A percentile compares a stretch with the other conserved stretches of the same genome.
Conservation (phyloP, 2,888 invertebrate species). For the Trachelus iudaicus region DNA sequence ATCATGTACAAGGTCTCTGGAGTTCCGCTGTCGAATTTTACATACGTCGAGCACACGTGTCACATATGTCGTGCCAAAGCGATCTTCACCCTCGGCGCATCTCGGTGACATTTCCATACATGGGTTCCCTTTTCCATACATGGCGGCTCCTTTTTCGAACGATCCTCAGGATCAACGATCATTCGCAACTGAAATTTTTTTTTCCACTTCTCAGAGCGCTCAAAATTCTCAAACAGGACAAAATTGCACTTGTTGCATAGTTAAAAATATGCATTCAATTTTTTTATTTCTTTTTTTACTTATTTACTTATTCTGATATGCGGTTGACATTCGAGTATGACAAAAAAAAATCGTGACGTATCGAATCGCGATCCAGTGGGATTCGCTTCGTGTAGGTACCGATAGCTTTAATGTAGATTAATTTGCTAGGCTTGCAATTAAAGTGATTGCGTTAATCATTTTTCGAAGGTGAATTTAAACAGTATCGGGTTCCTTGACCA, state of each 20-base stretch:
- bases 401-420: background rate
- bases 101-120: background rate
- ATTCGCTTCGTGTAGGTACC: background rate
- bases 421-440: background rate
- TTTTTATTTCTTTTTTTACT: background rate
- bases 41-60: background rate
- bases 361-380: background rate
- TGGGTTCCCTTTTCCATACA: background rate
- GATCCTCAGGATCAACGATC: background rate
- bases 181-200: too few relatives aligned
- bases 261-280: background rate
- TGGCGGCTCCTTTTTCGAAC: background rate
- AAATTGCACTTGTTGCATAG: background rate
- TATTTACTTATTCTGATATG: background rate
- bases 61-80: background rate
- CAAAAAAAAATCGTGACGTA: background rate
- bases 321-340: background rate
- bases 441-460: background rate
- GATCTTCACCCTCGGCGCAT: background rate
- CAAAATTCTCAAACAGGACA: background rate
- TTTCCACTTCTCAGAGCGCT: background rate
- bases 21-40: background rate
- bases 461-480: background rate
- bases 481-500: background rate
- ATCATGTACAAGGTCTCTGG: background rate